A percentile compares a stretch with the other conserved stretches of the same genome.
These are phyloP conservation scores for Tachysurus vachellii DNA, from an alignment of 2,113 vertebrate genomes.

Conservation along the genomic window DNA sequence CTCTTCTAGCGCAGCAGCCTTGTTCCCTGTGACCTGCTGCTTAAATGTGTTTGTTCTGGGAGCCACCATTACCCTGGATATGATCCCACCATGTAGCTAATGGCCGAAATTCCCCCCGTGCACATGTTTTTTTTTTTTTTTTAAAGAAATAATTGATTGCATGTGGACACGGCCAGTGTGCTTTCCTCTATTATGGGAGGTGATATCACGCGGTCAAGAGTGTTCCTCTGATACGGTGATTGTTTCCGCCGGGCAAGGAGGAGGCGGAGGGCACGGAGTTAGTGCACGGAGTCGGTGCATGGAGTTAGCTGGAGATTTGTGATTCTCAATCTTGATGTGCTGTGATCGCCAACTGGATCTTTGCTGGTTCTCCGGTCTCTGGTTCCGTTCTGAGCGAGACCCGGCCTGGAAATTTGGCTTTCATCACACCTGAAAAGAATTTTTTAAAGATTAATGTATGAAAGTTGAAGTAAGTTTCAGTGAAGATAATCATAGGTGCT, in stretches of 20 bases:
- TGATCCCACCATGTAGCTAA: constrained; percentile 75
- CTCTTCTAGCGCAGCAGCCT: constrained; percentile 53
- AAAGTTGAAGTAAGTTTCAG: background rate
- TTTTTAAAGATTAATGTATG: background rate
- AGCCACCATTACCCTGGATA: constrained; percentile 74
- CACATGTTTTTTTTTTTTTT: constrained; percentile 48
- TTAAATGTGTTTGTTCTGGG: constrained; percentile 81
- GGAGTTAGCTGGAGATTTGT: constrained; percentile 35
- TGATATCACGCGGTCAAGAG: constrained; percentile 71
- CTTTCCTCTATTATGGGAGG: constrained; percentile 73
- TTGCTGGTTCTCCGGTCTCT: background rate
- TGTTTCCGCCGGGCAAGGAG: constrained; percentile 67
- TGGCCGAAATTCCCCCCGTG: constrained; percentile 67
- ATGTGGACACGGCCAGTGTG: constrained; percentile 74
- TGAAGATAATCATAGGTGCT: background rate
- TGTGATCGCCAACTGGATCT: constrained; percentile 57
- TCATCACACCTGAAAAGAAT: background rate
- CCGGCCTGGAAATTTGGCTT: background rate
- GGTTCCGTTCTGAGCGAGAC: background rate
- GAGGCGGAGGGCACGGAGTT: constrained; percentile 56
- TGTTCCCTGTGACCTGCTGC: constrained; percentile 71
- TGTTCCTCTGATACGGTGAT: constrained; percentile 72
- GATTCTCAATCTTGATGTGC: constrained; percentile 40
- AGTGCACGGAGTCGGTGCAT: constrained; percentile 52
- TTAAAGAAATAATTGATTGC: constrained; percentile 77